Percentiles rank a stretch among this genome's conserved stretches.
These are phyloP conservation scores for Heterotis niloticus DNA, from an alignment of 2,113 vertebrate genomes.

Conservation along the genomic window DNA sequence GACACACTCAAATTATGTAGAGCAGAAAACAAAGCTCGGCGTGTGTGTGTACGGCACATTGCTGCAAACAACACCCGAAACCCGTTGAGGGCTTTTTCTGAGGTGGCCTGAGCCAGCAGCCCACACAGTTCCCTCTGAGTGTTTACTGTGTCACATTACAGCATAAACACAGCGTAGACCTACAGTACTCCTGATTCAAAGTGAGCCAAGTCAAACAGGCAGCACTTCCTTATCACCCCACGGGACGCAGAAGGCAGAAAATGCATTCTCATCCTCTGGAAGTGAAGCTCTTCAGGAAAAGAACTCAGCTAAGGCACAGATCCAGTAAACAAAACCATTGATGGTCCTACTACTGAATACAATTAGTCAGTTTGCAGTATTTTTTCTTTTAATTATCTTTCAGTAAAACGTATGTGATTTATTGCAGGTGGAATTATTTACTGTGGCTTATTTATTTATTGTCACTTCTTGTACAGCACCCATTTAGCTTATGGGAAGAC, in stretches of 20 bases:
- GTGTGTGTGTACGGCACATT: not conserved
- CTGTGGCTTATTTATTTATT: no score
- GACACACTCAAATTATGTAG: not conserved
- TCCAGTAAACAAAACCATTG: slow-evolving; percentile 3
- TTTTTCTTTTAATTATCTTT: no score
- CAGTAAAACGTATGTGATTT: no score
- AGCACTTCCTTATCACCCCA: slow-evolving; percentile 44
- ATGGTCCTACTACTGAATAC: no score
- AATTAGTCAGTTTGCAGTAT: no score
- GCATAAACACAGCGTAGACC: slow-evolving; percentile 51
- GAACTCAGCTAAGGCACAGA: not conserved
- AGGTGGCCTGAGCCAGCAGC: slow-evolving; percentile 55
- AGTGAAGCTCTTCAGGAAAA: slow-evolving; percentile 32
- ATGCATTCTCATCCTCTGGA: slow-evolving; percentile 38
- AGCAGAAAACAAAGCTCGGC: no score
- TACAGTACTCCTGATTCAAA: slow-evolving; percentile 56
- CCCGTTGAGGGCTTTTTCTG: slow-evolving; percentile 55
- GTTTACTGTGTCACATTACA: slow-evolving; percentile 56
- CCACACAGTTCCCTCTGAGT: slow-evolving; percentile 40
- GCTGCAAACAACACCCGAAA: slow-evolving; percentile 20
- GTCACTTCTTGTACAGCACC: no score
- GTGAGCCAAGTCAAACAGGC: slow-evolving; percentile 63
- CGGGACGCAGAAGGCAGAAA: slow-evolving; percentile 38
- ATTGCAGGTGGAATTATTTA: no score
- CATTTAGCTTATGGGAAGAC: no score